Evolutionary conservation across 2,888 invertebrate species (phyloP), one percentile per base, ranked within the genome.

Genomic region (Keiferia lycopersicella): DNA sequence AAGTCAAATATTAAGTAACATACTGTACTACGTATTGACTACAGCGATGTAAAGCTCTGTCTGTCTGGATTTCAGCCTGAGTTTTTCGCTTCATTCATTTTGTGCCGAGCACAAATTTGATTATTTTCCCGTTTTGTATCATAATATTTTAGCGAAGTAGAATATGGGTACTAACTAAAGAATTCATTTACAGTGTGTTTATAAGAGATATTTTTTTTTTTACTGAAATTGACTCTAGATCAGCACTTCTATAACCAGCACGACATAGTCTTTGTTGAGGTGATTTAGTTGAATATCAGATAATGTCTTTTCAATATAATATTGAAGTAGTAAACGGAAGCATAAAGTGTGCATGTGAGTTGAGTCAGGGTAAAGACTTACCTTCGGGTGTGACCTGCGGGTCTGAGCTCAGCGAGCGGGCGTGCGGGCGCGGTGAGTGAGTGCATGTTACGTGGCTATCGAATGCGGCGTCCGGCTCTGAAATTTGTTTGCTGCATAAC

Each of bases 381-480:
- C 92, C 92, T 78, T 92, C 92, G 0, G 91, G 89, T 0, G 89
- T 88, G 30, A 85, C 80, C 66, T 90, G 89, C 2, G 87, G 87
- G 66, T 91, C 91, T 0, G 91, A 88, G 70, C 83, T 86, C 59
- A 87, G 75, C 0, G 89, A 88, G 67, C 85, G 84, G 0, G 75
- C 84, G 76, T 87, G 86, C 3, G 84, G 74, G 0, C 87, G 83
- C 62, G 86, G 86, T 26, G 89, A 86, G 67, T 88, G 88, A 0
- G 69, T 83, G 67, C 88, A 86, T 71, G 94, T 93, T 2, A 95
- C 87, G 78, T 94, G 94, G 71, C 94, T 94, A 76, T 96, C 96
- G 72, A 95, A 95, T 64, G 94, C 93, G 30, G 94, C 92, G 81
- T 96, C 95, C 10, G 95, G 93, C 80, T 96, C 96, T 93, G 79